These are phyloP conservation scores for Spea hammondii DNA, from an alignment of 2,797 vertebrate genomes.

Conservation along the genomic window DNA sequence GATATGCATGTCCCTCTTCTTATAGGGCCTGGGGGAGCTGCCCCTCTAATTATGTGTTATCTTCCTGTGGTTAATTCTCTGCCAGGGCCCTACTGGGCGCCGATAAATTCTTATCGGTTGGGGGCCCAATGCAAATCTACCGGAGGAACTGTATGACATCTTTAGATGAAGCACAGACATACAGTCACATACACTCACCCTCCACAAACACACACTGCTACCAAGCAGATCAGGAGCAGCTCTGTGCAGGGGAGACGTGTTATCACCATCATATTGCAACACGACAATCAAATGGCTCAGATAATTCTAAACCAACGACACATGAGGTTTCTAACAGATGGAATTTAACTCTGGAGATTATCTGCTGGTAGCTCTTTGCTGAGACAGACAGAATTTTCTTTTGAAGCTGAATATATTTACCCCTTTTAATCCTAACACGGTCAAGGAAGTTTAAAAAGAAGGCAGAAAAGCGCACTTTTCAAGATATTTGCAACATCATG, in stretches of 20 bases:
- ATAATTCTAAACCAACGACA: conserved; percentile 33
- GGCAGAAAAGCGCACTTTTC: not conserved
- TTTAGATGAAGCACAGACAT: not conserved
- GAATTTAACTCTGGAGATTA: conserved; percentile 47
- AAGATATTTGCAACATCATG: not conserved
- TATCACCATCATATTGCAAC: conserved; percentile 16
- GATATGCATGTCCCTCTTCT: too few relatives aligned
- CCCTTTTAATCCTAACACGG: conserved; percentile 36
- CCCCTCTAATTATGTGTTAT: too few relatives aligned
- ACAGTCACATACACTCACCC: not conserved
- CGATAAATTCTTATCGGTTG: too few relatives aligned
- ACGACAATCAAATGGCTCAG: conserved; percentile 29
- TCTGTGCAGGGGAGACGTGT: conserved; percentile 6
- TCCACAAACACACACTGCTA: not conserved
- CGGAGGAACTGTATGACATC: not conserved
- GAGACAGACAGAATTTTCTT: conserved; percentile 34
- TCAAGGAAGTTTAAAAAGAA: conserved; percentile 10
- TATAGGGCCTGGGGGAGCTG: too few relatives aligned
- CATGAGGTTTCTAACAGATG: conserved; percentile 21
- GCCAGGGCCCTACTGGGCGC: too few relatives aligned
- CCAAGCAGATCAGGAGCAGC: conserved; percentile 20
- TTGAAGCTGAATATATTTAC: conserved; percentile 39
- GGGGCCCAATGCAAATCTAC: too few relatives aligned
- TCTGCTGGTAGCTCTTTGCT: conserved; percentile 37
- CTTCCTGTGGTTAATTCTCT: too few relatives aligned